Percentiles rank a stretch among this genome's conserved stretches.
These are phyloP conservation scores for Styela plicata DNA, from an alignment of 23 tunicate genomes.

Conservation along the genomic window DNA sequence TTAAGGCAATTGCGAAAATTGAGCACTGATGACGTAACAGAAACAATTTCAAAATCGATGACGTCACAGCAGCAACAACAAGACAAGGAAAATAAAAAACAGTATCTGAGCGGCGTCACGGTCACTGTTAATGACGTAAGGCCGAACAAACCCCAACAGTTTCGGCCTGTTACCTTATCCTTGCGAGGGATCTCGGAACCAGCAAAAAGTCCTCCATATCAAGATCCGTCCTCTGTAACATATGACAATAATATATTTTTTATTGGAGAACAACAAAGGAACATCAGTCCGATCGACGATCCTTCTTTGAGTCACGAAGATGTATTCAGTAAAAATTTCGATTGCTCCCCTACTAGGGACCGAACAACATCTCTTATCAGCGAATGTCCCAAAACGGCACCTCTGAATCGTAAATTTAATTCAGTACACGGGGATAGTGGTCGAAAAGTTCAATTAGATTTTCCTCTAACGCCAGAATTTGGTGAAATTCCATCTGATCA, in stretches of 20 bases:
- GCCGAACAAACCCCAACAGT: not conserved
- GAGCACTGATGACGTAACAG: not conserved
- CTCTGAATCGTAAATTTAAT: not conserved
- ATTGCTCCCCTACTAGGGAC: not conserved
- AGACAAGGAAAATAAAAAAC: not conserved
- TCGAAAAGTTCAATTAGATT: not conserved
- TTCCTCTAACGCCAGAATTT: not conserved
- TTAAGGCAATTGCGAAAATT: not conserved
- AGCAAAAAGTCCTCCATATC: not conserved
- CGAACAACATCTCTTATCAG: not conserved
- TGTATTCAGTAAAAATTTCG: not conserved
- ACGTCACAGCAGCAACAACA: not conserved
- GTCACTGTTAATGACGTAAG: conserved; percentile 13
- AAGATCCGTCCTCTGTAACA: not conserved
- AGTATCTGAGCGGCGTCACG: conserved; percentile 1
- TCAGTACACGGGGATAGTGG: not conserved
- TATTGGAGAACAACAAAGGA: not conserved
- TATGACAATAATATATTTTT: not conserved
- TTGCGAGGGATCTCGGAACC: not conserved
- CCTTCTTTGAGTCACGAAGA: conserved; percentile 13
- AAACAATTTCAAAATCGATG: not conserved
- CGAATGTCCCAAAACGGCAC: conserved; percentile 1
- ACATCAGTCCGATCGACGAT: not conserved
- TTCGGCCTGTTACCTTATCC: conserved; percentile 12
- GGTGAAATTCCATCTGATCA: not conserved